These are phyloP conservation scores for Tragelaphus oryx DNA, from an alignment of 2,797 vertebrate species.

Conservation along the genomic window DNA sequence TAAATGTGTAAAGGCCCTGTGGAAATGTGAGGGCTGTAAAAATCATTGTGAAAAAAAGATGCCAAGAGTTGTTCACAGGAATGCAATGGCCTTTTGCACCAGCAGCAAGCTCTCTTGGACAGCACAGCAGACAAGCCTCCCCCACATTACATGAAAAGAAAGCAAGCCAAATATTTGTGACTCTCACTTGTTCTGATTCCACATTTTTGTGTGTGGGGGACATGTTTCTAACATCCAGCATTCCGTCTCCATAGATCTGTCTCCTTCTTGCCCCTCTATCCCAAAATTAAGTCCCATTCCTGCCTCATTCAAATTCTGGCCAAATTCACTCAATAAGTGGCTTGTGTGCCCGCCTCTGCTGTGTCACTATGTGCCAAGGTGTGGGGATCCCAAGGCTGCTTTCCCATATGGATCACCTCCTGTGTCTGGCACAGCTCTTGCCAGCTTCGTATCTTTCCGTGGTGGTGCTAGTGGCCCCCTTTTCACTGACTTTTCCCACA, in stretches of 20 bases:
- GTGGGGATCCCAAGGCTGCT: neutral
- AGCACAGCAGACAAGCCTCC: neutral
- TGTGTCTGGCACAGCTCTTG: neutral
- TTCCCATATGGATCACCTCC: no score
- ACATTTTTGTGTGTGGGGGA: neutral
- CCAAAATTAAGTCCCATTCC: neutral
- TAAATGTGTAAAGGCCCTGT: neutral
- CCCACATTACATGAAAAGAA: neutral
- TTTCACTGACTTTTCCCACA: neutral
- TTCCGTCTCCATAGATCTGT: neutral
- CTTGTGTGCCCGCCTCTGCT: neutral
- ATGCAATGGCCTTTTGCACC: neutral
- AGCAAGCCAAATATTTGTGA: neutral
- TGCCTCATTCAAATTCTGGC: neutral
- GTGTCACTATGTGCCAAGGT: neutral
- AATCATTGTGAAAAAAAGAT: neutral
- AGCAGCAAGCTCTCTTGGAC: neutral
- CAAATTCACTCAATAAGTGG: neutral
- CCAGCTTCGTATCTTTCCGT: neutral
- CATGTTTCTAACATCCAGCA: neutral
- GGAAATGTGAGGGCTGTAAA: constrained; percentile 32
- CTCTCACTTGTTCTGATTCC: neutral
- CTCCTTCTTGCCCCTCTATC: neutral
- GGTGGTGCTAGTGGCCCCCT: neutral
- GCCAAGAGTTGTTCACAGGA: neutral